These are phyloP conservation scores for Mormyrus lacerda DNA, from an alignment of 2,113 vertebrate species.

Conservation along the genomic window DNA sequence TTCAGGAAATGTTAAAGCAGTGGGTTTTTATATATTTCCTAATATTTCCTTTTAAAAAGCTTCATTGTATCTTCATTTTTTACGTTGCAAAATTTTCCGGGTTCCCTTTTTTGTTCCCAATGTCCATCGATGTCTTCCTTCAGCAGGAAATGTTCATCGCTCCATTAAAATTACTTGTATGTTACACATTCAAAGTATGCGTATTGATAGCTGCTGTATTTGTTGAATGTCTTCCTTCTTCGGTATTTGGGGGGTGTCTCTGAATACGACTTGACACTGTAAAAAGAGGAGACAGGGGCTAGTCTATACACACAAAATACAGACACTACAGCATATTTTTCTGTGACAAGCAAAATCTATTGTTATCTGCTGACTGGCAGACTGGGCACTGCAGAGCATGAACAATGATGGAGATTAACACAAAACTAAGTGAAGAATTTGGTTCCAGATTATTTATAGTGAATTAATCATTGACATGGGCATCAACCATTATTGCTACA, in stretches of 20 bases:
- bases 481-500: slow-evolving; percentile 6
- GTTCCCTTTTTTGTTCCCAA: slow-evolving; percentile 10
- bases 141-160: not conserved
- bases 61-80: slow-evolving; percentile 5
- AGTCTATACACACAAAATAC: not conserved
- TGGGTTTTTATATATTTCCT: slow-evolving; percentile 5
- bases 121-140: not conserved
- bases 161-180: not conserved
- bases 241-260: not conserved
- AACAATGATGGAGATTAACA: slow-evolving; percentile 3
- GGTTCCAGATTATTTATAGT: slow-evolving; percentile 14
- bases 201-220: not conserved
- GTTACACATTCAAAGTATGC: not conserved
- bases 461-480: slow-evolving; percentile 7
- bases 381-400: not conserved
- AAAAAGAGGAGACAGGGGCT: slow-evolving; percentile 3
- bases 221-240: slow-evolving; percentile 2
- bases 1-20: not conserved
- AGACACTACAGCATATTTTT: not conserved
- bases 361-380: slow-evolving; percentile 7
- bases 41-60: slow-evolving; percentile 6
- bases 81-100: not conserved
- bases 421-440: slow-evolving; percentile 11
- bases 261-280: not conserved
- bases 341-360: not conserved